Percentiles rank a stretch among this genome's conserved stretches.
These are phyloP conservation scores for Zalophus californianus DNA, from an alignment of 2,797 vertebrate species.

Conservation along the genomic window DNA sequence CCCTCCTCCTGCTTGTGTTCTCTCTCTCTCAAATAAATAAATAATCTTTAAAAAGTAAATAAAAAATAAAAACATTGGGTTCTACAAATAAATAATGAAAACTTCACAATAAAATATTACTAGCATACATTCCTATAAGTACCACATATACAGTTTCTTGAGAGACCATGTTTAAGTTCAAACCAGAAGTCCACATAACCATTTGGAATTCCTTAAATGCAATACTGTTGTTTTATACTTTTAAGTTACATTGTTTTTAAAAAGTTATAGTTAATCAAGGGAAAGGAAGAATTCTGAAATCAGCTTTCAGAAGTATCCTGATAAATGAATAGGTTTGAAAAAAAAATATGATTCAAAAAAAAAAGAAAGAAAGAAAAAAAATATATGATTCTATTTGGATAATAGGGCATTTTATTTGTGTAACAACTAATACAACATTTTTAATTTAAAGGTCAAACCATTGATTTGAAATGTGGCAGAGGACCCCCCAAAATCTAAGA, in stretches of 20 bases:
- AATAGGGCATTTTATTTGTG: slow-evolving; percentile 37
- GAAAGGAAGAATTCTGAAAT: slow-evolving; percentile 61
- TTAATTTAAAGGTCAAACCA: slow-evolving; percentile 61
- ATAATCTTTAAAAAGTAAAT: no score
- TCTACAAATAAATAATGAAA: slow-evolving; percentile 62
- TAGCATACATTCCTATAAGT: slow-evolving; percentile 54
- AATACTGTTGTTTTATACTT: slow-evolving; percentile 17
- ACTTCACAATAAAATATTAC: slow-evolving; percentile 52
- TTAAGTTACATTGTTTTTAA: slow-evolving; percentile 52
- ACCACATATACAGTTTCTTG: slow-evolving; percentile 45
- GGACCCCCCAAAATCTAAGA: slow-evolving; percentile 20
- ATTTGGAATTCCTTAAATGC: slow-evolving; percentile 47
- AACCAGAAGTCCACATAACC: slow-evolving; percentile 7
- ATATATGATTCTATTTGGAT: slow-evolving; percentile 29
- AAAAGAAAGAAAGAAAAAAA: not conserved
- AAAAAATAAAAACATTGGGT: slow-evolving; percentile 44
- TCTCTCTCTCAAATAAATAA: not conserved
- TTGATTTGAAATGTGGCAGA: not conserved
- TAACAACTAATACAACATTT: slow-evolving; percentile 42
- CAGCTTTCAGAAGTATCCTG: slow-evolving; percentile 47
- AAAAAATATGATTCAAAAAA: slow-evolving; percentile 2
- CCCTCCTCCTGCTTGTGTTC: not conserved
- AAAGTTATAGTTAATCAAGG: slow-evolving; percentile 45
- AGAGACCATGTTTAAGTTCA: slow-evolving; percentile 43
- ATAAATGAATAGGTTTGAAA: slow-evolving; percentile 33